Evolutionary conservation across 2,113 vertebrate species (phyloP).

Genomic region (Colistium nudipinnis): DNA sequence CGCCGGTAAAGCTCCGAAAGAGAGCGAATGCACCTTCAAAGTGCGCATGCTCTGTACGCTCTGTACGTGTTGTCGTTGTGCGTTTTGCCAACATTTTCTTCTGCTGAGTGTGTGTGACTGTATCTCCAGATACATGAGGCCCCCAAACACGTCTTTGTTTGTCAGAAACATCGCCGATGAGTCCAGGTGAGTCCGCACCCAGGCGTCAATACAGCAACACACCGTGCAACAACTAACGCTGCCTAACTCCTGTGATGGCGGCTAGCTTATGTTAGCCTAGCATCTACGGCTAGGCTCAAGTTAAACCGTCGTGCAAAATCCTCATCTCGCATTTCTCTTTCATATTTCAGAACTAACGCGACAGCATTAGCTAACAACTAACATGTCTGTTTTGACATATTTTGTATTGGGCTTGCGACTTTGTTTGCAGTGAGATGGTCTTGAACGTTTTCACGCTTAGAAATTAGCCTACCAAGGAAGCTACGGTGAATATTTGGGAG

Average conservation of each 20-base stretch:
- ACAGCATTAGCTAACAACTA: rapidly evolving
- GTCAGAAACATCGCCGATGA: conserved; percentile 96
- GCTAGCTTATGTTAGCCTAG: conserved; percentile 43
- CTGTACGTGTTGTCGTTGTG: neutral
- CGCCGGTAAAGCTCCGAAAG: neutral
- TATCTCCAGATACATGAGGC: conserved; percentile 92
- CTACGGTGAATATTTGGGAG: neutral
- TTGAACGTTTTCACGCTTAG: neutral
- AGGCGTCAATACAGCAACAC: too few relatives aligned
- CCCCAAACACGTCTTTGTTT: conserved; percentile 94
- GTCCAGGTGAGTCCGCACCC: conserved; percentile 86
- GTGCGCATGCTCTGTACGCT: conserved; percentile 53
- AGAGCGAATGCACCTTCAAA: conserved; percentile 1
- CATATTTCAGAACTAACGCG: neutral
- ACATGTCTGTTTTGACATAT: neutral
- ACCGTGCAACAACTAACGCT: neutral
- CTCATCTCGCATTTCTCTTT: neutral
- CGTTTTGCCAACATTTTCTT: conserved; percentile 2
- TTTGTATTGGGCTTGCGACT: neutral
- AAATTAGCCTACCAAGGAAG: neutral
- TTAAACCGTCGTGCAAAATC: neutral
- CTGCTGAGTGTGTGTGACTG: conserved; percentile 25
- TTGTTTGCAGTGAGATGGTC: neutral
- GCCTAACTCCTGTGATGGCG: neutral
- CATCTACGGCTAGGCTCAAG: conserved; percentile 20